Evolutionary conservation across 2,113 vertebrate species (phyloP).

Genomic region (Micromys minutus): DNA sequence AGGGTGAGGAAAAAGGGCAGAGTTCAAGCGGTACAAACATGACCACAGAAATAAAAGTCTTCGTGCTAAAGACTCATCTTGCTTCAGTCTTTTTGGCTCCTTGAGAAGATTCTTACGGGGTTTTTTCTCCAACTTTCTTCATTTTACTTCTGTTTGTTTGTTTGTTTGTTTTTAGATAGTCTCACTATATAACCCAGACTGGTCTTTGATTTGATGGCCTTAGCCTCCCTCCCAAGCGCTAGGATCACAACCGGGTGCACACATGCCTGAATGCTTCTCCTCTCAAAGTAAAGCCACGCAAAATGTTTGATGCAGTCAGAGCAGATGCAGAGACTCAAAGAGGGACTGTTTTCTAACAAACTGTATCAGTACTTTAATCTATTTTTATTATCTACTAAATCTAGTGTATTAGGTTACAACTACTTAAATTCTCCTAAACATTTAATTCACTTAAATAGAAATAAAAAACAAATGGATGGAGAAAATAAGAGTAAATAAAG

Average conservation of each 20-base stretch:
- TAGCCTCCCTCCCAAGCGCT: background rate
- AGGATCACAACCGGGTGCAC: background rate
- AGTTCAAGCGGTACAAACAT: background rate
- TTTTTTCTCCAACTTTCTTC: background rate
- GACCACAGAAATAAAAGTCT: background rate
- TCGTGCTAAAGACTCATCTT: background rate
- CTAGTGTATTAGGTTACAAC: background rate
- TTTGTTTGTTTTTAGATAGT: background rate
- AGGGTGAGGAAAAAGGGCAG: background rate
- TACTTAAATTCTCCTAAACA: constrained; percentile 12
- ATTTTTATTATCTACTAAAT: background rate
- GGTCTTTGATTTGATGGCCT: background rate
- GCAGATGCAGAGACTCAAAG: background rate
- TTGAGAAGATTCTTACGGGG: background rate
- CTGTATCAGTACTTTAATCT: background rate
- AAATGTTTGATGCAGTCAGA: background rate
- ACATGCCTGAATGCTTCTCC: background rate
- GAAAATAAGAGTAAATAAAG: background rate
- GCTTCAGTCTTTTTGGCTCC: background rate
- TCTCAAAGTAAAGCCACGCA: background rate
- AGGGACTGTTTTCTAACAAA: background rate
- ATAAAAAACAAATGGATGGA: background rate
- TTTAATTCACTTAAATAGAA: constrained; percentile 25
- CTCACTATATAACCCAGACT: background rate
- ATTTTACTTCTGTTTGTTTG: background rate